Evolutionary conservation across 1,140 invertebrate genomes (phyloP).

Genomic region (Cyclargus thomasi): DNA sequence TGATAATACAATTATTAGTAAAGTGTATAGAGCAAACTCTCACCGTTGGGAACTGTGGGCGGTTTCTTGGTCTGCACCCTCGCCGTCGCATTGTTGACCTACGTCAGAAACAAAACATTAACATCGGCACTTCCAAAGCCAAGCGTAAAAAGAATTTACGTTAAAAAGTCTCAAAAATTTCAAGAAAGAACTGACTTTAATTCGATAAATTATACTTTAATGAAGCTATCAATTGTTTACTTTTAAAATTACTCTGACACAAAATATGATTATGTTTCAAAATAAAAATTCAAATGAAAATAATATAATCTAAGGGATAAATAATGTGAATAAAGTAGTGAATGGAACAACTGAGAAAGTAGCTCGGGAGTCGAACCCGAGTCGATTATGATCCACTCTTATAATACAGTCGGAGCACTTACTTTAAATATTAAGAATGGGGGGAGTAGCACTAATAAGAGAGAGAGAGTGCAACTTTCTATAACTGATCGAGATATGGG

Average conservation of each 20-base stretch:
- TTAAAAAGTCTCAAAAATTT: not conserved
- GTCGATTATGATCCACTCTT: not conserved
- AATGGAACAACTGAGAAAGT: not conserved
- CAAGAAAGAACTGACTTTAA: not conserved
- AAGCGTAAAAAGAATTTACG: not conserved
- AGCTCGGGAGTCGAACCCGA: conserved; percentile 22
- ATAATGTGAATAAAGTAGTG: not conserved
- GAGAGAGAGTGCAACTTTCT: not conserved
- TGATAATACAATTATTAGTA: no score
- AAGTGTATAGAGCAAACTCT: conserved; percentile 54
- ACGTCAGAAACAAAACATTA: conserved; percentile 50
- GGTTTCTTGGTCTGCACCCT: conserved; percentile 98
- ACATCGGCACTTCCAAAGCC: not conserved
- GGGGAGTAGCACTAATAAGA: not conserved
- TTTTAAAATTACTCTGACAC: not conserved
- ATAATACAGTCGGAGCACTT: not conserved
- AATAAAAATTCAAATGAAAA: not conserved
- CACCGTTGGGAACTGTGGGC: conserved; percentile 94
- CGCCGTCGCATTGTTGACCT: conserved; percentile 98
- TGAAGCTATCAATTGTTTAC: not conserved
- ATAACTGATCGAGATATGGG: not conserved
- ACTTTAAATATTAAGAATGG: not conserved
- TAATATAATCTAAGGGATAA: not conserved
- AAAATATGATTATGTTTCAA: not conserved
- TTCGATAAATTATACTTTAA: not conserved